Base-by-base conservation (phyloP, 2,113 vertebrate species). In the Antennarius striatus region DNA sequence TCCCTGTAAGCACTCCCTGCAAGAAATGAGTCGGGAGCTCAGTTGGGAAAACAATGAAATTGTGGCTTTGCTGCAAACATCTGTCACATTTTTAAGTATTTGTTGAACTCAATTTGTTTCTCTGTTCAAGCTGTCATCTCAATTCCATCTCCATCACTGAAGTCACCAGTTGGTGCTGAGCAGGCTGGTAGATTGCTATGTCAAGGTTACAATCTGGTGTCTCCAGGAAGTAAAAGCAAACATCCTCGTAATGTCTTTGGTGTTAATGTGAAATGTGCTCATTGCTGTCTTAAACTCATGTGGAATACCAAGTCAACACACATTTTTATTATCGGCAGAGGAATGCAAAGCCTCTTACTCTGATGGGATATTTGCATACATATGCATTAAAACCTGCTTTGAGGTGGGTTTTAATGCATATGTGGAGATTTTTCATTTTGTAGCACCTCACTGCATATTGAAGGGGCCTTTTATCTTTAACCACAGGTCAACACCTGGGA, bases 1-100 rank as follows among this genome's bases (percentile, higher is more conserved):
- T 97, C 95, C 78, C 98, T 94, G 88, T 96, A 97, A 50, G 94
- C 96, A 46, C 92, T 98, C 83, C 96, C 98, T 99, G 86, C 32
- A 71, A 80, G 56, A 59, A 17, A 54, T 71, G 28, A 66, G 56
- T 29, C 9, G 17, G 15, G 10, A 42, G 30, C 15, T 43, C 0
- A 7, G 28, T 42, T 64, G 15, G 67, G 42, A 32, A 60, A 49
- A 45, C 17, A 47, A 17, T 17, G 1, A 49, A 53, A 48, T 12
- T 30, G 48, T 3, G 4, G 43, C 16, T 60, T 3, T 46, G 15
- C 65, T 56, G 10, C 17, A 64, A 48, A 58, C n/a, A 51, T 12
- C 15, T 22, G n/a, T 32, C 1, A 10, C 2, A 2, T 42, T 49
- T 28, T 39, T 50, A 58, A 55, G 46, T 5, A 48, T 14, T 8